Conservation (phyloP, 1,140 invertebrate genomes). For the Meteorus sp. region DNA sequence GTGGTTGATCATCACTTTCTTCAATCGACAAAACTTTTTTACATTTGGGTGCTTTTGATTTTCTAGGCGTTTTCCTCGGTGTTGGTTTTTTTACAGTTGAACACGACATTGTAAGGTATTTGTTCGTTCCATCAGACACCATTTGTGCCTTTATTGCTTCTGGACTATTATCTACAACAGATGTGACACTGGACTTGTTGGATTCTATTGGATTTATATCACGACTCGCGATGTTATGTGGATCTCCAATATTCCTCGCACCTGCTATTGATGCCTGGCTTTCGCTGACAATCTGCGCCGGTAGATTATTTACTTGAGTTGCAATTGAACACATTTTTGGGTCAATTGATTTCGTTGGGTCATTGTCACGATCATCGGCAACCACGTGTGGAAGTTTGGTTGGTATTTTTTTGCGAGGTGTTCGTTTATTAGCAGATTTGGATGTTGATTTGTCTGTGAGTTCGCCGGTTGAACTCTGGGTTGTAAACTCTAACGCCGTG, state of each 20-base stretch:
- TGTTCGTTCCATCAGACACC: background rate
- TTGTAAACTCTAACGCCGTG: too few relatives aligned
- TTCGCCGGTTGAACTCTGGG: background rate
- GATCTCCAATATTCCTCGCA: constrained; percentile 4
- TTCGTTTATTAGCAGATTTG: constrained; percentile 12
- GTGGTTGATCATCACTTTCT: constrained; percentile 8
- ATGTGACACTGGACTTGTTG: background rate
- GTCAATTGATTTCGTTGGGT: background rate
- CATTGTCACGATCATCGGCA: background rate
- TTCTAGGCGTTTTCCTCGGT: background rate
- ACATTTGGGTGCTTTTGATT: constrained; percentile 18
- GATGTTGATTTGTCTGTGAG: background rate
- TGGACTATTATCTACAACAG: background rate
- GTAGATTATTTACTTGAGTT: constrained; percentile 29
- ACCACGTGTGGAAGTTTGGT: constrained; percentile 18
- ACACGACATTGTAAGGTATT: constrained; percentile 7
- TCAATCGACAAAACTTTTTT: constrained; percentile 22
- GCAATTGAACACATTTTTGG: constrained; percentile 29
- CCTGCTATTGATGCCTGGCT: constrained; percentile 3
- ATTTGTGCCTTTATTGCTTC: constrained; percentile 7
- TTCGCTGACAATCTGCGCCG: background rate
- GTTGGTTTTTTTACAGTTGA: background rate
- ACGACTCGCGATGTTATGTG: background rate
- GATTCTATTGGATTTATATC: background rate
- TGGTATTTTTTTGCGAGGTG: constrained; percentile 26